Base-by-base conservation (phyloP, 2,797 vertebrate genomes). In the Mastacembelus armatus region DNA sequence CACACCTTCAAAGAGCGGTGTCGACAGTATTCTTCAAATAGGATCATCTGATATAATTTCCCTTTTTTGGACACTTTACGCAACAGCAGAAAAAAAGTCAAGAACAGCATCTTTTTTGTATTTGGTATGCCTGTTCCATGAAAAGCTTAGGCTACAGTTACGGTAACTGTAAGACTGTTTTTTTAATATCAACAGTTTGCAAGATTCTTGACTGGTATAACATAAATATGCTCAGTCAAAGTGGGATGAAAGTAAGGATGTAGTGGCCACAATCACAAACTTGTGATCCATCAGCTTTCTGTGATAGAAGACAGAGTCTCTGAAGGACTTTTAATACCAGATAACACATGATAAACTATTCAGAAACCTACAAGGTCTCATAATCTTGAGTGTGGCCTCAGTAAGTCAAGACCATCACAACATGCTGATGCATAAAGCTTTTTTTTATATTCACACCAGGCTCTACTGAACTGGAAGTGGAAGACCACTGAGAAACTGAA, bases 11-110 rank as follows among this genome's bases (percentile, higher is more conserved):
- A 44, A 73, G 68, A 59, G 49, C 18, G 42, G 42, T 43, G 75
- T 54, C 67, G 70, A 86, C 68, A 74, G 57, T 24, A 15, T 70
- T 81, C 75, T 82, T 81, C 63, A 58, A 60, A 71, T 56, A 56
- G 45, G 52, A 74, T 48, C 70, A 80, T 35, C 27, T 55, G 32
- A 63, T 54, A 44, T 54, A 24, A 16, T 68, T 83, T 83, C 75
- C 81, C 78, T 83, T 85, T 89, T 66, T 44, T 58, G 16, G 58
- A 32, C 6, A 14, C 36, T 40, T 71, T 64, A 80, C 7, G 30
- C 38, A 54, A 36, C 55, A 61, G 54, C 33, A 66, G 26, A 55
- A 70, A 63, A 36, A 44, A 59, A 48, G 14, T 45, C 5, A 47
- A 56, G 8, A 57, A 29, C 35, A 54, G 45, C 42, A 63, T 66